These are phyloP conservation scores for Aphelenchoides fujianensis DNA, from an alignment of 1,140 invertebrate species.

Conservation along the genomic window DNA sequence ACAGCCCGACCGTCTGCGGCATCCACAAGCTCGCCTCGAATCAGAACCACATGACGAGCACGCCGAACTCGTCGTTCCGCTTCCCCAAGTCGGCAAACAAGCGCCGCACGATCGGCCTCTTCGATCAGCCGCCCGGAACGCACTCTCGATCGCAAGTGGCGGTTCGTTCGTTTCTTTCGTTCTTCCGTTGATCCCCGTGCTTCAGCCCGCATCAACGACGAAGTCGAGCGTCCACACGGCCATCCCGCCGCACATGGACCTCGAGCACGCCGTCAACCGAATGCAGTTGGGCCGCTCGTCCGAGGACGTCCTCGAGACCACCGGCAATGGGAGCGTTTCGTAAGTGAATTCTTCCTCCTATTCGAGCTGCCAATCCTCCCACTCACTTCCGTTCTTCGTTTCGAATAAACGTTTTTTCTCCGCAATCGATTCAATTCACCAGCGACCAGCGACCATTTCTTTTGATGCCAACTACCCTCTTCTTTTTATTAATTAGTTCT, in stretches of 20 bases:
- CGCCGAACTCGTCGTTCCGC: background rate
- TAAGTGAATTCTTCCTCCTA: background rate
- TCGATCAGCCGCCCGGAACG: conserved; percentile 2
- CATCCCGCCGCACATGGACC: background rate
- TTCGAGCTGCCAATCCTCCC: background rate
- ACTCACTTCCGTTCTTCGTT: background rate
- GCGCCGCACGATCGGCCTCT: background rate
- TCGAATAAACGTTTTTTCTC: background rate
- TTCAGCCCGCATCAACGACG: background rate
- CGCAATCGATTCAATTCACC: background rate
- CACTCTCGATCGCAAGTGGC: too few species aligned
- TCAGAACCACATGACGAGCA: background rate
- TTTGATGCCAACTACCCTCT: background rate
- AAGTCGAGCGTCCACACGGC: background rate
- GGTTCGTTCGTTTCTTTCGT: background rate
- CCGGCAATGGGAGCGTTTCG: conserved; percentile 7
- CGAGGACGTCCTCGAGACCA: background rate
- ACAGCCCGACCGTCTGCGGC: conserved; percentile 20
- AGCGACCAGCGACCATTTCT: background rate
- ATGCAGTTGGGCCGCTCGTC: background rate
- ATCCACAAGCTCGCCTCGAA: background rate
- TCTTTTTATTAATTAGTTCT: conserved; percentile 8
- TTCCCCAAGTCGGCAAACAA: background rate
- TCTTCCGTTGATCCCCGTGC: background rate
- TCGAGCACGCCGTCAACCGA: background rate